These are phyloP conservation scores for Malachius bipustulatus DNA, from an alignment of 2,888 invertebrate genomes.

Conservation along the genomic window DNA sequence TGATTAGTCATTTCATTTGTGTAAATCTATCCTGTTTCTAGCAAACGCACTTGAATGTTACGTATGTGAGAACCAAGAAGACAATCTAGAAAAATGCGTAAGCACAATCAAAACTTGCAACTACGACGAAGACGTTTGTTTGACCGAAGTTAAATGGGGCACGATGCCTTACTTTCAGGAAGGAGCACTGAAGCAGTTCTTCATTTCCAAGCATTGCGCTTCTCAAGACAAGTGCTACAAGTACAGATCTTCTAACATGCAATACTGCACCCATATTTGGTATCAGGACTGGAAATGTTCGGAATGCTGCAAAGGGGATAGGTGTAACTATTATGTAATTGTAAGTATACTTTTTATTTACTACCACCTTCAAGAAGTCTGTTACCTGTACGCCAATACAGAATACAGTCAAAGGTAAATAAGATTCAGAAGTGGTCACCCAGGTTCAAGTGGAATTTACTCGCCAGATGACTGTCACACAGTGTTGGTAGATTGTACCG, in stretches of 20 bases:
- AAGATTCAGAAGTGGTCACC: too few species aligned
- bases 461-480: too few species aligned
- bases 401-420: too few species aligned
- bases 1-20: too few species aligned
- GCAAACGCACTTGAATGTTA: constrained; percentile 79
- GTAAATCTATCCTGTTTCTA: constrained; percentile 33
- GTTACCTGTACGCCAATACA: too few species aligned
- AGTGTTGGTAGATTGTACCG: too few species aligned
- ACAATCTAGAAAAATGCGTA: constrained; percentile 83
- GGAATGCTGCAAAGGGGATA: constrained; percentile 91
- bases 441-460: too few species aligned
- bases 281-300: constrained; percentile 95
- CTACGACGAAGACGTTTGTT: constrained; percentile 73
- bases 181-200: constrained; percentile 85
- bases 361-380: too few species aligned
- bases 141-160: constrained; percentile 88
- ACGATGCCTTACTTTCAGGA: constrained; percentile 94
- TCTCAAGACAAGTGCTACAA: constrained; percentile 66
- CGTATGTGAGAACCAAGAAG: constrained; percentile 86
- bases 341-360: constrained; percentile 52
- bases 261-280: constrained; percentile 80
- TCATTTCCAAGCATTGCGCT: constrained; percentile 83
- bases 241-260: constrained; percentile 58
- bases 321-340: constrained; percentile 90
- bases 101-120: constrained; percentile 87